phyloP scores from a whole-genome alignment of 2,797 vertebrate species.

The Cygnus olor region DNA sequence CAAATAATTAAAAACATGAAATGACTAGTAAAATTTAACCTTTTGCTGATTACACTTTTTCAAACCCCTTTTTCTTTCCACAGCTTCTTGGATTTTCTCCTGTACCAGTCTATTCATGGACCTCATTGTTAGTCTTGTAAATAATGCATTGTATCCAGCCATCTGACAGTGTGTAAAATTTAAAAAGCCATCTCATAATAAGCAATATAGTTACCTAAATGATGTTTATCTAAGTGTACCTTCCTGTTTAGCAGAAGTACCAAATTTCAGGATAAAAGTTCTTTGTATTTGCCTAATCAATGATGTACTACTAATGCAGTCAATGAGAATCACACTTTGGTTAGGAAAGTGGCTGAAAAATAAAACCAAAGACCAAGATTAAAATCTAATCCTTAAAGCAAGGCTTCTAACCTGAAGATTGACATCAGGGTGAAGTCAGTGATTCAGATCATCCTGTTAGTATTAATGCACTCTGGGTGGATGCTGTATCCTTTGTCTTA shows the following conservation, averaged over 20 bases:
- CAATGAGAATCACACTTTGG: neutral
- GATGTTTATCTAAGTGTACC: neutral
- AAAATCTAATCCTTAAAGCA: neutral
- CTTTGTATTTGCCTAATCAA: neutral
- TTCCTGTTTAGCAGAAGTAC: neutral
- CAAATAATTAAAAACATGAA: neutral
- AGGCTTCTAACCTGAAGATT: neutral
- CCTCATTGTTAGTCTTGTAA: neutral
- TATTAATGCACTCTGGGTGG: neutral
- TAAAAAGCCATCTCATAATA: neutral
- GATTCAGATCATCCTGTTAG: neutral
- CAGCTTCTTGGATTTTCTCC: neutral
- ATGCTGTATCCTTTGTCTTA: neutral
- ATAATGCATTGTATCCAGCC: neutral
- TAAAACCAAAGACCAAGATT: no score
- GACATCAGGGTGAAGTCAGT: neutral
- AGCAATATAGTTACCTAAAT: neutral
- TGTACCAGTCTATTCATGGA: rapidly evolving
- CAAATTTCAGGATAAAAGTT: neutral
- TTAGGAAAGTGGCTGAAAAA: neutral
- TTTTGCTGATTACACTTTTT: neutral
- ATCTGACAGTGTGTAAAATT: neutral
- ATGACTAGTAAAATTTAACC: neutral
- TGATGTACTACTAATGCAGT: neutral
- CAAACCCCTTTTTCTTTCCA: neutral